These are phyloP conservation scores for Drosophila lini DNA, from an alignment of 1,140 invertebrate genomes.

Conservation along the genomic window DNA sequence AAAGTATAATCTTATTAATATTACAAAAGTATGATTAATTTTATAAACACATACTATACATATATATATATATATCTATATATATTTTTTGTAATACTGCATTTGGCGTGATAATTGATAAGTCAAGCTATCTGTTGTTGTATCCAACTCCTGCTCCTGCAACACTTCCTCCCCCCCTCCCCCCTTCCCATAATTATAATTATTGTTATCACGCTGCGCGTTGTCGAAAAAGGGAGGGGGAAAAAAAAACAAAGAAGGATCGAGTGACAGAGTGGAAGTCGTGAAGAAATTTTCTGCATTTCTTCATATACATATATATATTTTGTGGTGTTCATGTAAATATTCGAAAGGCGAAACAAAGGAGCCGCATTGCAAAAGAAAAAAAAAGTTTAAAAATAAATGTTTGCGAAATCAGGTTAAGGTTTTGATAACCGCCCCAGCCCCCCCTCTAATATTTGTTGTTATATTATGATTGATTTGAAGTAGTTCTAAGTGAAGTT, in stretches of 20 bases:
- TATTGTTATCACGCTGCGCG: conserved; percentile 59
- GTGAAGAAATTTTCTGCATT: conserved; percentile 50
- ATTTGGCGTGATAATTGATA: conserved; percentile 83
- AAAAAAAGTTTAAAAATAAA: background rate
- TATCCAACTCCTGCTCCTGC: conserved; percentile 17
- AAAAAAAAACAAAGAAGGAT: conserved; percentile 12
- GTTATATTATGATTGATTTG: conserved; percentile 70
- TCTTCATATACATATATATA: conserved; percentile 23
- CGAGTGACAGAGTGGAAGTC: conserved; percentile 3
- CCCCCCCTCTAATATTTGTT: conserved; percentile 68
- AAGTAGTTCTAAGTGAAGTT: conserved; percentile 71
- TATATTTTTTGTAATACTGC: conserved; percentile 64
- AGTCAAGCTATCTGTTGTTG: conserved; percentile 64
- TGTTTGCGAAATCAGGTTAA: conserved; percentile 46
- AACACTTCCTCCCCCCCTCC: background rate
- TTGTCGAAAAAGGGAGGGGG: conserved; percentile 17
- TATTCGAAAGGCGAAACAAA: conserved; percentile 49
- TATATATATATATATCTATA: conserved; percentile 9
- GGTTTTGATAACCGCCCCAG: conserved; percentile 52
- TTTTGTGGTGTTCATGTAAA: conserved; percentile 54
- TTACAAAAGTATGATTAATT: conserved; percentile 38
- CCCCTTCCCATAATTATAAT: conserved; percentile 21
- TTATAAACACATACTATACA: conserved; percentile 36
- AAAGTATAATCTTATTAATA: conserved; percentile 35
- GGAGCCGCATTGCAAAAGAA: conserved; percentile 20